A percentile compares a stretch with the other conserved stretches of the same genome.
phyloP scores from a whole-genome alignment of 2,113 vertebrate species.

The Murina feae region DNA sequence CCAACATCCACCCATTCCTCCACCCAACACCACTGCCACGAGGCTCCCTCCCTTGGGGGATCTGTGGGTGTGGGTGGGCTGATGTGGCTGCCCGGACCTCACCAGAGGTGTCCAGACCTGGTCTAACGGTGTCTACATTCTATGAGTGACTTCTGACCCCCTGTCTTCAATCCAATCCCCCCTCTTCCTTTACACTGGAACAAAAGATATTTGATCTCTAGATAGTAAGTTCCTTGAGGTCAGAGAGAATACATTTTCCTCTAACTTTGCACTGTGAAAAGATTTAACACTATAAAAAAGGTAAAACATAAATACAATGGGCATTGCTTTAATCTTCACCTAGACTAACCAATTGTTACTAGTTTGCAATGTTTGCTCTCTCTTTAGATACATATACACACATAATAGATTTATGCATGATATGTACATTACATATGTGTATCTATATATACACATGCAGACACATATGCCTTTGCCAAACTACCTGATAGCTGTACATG shows the following conservation, averaged over 20 bases:
- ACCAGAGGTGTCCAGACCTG: neutral
- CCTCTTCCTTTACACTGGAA: neutral
- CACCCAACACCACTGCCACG: accelerated
- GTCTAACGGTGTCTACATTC: neutral
- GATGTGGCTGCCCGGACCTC: accelerated
- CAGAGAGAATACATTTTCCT: neutral
- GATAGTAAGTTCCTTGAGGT: neutral
- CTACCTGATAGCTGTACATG: neutral
- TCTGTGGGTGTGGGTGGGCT: neutral
- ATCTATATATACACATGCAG: accelerated
- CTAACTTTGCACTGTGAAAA: neutral
- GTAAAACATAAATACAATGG: neutral
- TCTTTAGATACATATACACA: neutral
- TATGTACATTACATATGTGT: neutral
- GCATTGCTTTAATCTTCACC: neutral
- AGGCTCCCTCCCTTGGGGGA: neutral
- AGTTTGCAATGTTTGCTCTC: neutral
- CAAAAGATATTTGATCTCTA: neutral
- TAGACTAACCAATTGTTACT: neutral
- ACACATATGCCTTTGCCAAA: neutral
- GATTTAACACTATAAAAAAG: neutral
- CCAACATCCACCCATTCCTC: neutral
- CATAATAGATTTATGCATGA: neutral
- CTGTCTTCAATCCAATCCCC: neutral
- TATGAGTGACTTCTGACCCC: neutral